Percentiles rank a stretch among this genome's conserved stretches.
These are phyloP conservation scores for Idaea dimidiata DNA, from an alignment of 2,888 invertebrate genomes.

Conservation along the genomic window DNA sequence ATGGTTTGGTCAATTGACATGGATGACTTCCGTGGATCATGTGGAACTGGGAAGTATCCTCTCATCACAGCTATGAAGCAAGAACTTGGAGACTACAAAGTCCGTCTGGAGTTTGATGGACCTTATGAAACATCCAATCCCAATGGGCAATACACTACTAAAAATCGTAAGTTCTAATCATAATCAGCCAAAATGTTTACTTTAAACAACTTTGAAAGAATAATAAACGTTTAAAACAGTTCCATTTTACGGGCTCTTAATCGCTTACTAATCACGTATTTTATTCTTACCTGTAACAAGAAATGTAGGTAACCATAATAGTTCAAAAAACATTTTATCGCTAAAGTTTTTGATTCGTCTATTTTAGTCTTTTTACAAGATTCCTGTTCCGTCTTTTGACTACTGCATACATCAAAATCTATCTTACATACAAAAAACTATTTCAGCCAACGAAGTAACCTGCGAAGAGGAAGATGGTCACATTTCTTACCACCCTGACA, in stretches of 20 bases:
- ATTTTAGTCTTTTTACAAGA: not conserved
- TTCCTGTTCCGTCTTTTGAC: too few relatives aligned
- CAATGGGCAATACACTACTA: constrained; percentile 90
- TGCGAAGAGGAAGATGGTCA: constrained; percentile 98
- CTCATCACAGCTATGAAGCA: constrained; percentile 92
- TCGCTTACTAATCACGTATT: too few relatives aligned
- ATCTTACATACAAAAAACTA: not conserved
- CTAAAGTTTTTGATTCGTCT: too few relatives aligned
- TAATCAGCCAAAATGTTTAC: too few relatives aligned
- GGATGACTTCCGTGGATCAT: constrained; percentile 96
- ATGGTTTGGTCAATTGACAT: constrained; percentile 98
- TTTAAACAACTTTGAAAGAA: too few relatives aligned
- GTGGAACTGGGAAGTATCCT: constrained; percentile 95
- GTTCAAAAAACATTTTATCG: too few relatives aligned
- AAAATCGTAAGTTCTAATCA: constrained; percentile 87
- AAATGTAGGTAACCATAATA: too few relatives aligned
- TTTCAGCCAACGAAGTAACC: constrained; percentile 90
- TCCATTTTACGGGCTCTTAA: too few relatives aligned
- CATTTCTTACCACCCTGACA: constrained; percentile 95
- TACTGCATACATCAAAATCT: not conserved
- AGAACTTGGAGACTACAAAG: constrained; percentile 91
- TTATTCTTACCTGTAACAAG: too few relatives aligned
- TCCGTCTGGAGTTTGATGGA: constrained; percentile 90
- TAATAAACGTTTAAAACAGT: too few relatives aligned
- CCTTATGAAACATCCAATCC: constrained; percentile 88